Percentiles rank a stretch among this genome's conserved stretches.
phyloP scores from a whole-genome alignment of 2,797 vertebrate species.

The Anas acuta region DNA sequence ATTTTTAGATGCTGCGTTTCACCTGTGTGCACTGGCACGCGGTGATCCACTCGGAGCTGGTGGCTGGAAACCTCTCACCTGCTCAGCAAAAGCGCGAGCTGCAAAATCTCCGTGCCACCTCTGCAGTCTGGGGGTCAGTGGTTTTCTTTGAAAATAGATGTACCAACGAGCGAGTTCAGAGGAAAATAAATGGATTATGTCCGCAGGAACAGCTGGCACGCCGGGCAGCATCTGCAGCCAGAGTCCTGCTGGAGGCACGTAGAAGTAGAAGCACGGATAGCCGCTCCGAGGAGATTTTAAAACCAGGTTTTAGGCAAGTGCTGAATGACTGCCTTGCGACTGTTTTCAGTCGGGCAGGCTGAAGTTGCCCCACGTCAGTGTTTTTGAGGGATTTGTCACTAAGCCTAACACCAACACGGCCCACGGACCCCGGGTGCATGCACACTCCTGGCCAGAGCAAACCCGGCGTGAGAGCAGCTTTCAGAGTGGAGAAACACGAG shows the following conservation, averaged over 20 bases:
- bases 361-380: not conserved
- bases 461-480: not conserved
- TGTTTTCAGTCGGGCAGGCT: not conserved
- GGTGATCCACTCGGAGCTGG: not conserved
- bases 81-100: not conserved
- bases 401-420: not conserved
- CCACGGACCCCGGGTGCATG: not conserved
- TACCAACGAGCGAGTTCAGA: not conserved
- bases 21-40: not conserved
- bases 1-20: not conserved
- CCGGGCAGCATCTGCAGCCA: constrained; percentile 55
- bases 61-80: not conserved
- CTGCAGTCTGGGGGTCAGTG: not conserved
- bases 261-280: constrained; percentile 21
- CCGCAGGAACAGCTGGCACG: constrained; percentile 40
- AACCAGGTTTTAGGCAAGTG: not conserved
- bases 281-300: not conserved
- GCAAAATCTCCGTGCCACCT: not conserved
- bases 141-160: not conserved
- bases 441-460: not conserved
- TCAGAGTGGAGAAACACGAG: not conserved
- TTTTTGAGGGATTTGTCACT: not conserved
- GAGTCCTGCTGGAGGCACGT: constrained; percentile 13
- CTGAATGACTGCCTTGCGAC: not conserved
- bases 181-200: constrained; percentile 5